Base-by-base conservation (phyloP, 30 jellyfish, hydroid and myxozoan species). In the Euphysa ruthae region DNA sequence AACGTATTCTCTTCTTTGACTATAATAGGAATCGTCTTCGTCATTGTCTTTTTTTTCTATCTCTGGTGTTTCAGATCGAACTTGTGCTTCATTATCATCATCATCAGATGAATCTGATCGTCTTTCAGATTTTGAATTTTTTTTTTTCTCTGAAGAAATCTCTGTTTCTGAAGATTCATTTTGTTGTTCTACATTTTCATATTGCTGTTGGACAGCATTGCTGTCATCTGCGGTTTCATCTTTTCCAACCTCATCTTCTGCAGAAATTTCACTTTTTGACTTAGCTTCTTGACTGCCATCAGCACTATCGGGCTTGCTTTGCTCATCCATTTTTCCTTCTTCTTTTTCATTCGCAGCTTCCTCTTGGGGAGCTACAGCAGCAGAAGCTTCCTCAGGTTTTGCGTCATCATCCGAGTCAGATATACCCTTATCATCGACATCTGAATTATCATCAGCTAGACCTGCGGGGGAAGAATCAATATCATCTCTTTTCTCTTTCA, bases 1-100 rank as follows among this genome's bases (percentile, higher is more conserved):
- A 43, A 63, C 15, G 0, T 21, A 35, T n/a, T 63, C 35, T 56
- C 69, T 63, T 34, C 77, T 35, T 49, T 63, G 44, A 19, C 21
- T 58, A 6, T 22, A 32, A 10, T 32, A 49, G 29, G 74, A 61
- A 6, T 18, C 18, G 21, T 33, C 69, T 1, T 63, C 77, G 1
- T 63, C 72, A 63, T 63, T 49, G 38, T 63, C 64, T 1, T 63
- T 23, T 63, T 63, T 43, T 12, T 63, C 60, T 25, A 4, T 42
- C 22, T 32, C 42, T n/a, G 77, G 77, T 14, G 77, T 34, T 18
- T 35, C 64, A 3, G 77, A 63, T 2, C 68, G 26, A 26, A 49
- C 22, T 30, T 63, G 28, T 18, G 69, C 8, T 18, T 63, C 68
- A 1, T 34, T 42, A 33, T 63, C 77, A 18, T 63, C 77, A 18